Evolutionary conservation across 2,113 vertebrate species (phyloP).

Genomic region (Bungarus multicinctus): DNA sequence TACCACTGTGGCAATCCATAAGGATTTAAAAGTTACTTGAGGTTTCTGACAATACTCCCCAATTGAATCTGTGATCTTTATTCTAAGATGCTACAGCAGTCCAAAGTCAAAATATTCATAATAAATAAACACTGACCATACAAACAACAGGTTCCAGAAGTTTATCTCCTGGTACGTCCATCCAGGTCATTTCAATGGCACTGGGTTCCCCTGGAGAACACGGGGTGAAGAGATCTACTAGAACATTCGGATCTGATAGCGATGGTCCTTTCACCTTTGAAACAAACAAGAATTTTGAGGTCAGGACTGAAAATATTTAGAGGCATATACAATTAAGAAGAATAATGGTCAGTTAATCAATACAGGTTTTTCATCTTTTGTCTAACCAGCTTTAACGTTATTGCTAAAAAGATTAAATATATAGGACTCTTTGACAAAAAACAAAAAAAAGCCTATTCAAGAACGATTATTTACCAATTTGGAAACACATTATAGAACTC

Average conservation of each 20-base stretch:
- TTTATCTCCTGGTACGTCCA: constrained; percentile 91
- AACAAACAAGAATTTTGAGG: neutral
- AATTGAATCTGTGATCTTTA: neutral
- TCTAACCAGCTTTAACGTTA: neutral
- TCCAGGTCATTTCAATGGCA: constrained; percentile 93
- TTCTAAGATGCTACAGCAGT: neutral
- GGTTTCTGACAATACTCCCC: constrained; percentile 28
- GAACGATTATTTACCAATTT: neutral
- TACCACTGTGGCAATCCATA: neutral
- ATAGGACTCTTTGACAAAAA: neutral
- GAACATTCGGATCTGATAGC: constrained; percentile 68
- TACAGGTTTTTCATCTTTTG: neutral
- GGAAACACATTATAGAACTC: neutral
- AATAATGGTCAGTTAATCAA: neutral
- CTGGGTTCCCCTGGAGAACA: constrained; percentile 91
- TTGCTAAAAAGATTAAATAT: neutral
- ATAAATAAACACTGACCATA: constrained; percentile 76
- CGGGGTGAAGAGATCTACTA: constrained; percentile 84
- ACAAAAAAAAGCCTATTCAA: neutral
- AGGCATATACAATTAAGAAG: neutral
- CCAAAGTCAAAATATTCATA: constrained; percentile 1
- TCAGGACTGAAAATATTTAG: neutral
- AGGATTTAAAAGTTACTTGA: neutral
- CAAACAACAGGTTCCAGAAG: constrained; percentile 87
- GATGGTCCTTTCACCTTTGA: constrained; percentile 84